These are phyloP conservation scores for Drosophila acutilabella DNA, from an alignment of 2,888 invertebrate genomes.

Conservation along the genomic window DNA sequence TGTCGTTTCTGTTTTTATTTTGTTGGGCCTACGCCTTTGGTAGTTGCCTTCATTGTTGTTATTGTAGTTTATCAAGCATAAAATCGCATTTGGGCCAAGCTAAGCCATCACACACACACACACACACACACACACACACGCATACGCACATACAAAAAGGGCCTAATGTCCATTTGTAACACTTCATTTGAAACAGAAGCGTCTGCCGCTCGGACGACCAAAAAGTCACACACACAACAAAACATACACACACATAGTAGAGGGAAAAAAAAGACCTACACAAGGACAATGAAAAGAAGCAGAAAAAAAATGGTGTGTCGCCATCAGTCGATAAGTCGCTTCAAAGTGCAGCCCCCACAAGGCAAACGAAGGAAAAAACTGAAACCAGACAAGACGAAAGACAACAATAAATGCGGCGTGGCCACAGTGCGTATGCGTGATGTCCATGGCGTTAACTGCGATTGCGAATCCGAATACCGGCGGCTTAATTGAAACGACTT, in stretches of 20 bases:
- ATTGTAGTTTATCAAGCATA: slow-evolving; percentile 77
- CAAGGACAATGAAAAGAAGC: slow-evolving; percentile 14
- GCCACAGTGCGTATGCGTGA: slow-evolving; percentile 53
- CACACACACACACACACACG: slow-evolving; percentile 24
- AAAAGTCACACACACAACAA: slow-evolving; percentile 38
- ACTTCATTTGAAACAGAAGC: slow-evolving; percentile 76
- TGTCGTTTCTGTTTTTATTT: slow-evolving; percentile 9
- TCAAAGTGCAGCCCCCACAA: slow-evolving; percentile 16
- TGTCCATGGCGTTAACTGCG: slow-evolving; percentile 43
- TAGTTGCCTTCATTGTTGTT: slow-evolving; percentile 55
- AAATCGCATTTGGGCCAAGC: slow-evolving; percentile 71
- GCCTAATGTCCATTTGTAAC: slow-evolving; percentile 76
- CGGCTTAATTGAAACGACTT: slow-evolving; percentile 55
- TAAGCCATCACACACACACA: slow-evolving; percentile 28
- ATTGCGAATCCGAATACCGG: slow-evolving; percentile 19
- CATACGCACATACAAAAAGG: slow-evolving; percentile 3
- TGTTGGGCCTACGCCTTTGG: slow-evolving; percentile 44
- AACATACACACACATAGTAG: no score
- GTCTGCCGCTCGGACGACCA: slow-evolving; percentile 25
- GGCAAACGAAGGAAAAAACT: neutral
- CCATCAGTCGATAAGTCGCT: slow-evolving; percentile 51
- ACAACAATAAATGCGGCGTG: slow-evolving; percentile 19
- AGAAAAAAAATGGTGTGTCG: slow-evolving; percentile 22
- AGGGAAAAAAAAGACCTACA: neutral
- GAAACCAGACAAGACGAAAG: slow-evolving; percentile 1